phyloP scores from a whole-genome alignment of 2,797 vertebrate genomes.

The Phylloscopus collybita region DNA sequence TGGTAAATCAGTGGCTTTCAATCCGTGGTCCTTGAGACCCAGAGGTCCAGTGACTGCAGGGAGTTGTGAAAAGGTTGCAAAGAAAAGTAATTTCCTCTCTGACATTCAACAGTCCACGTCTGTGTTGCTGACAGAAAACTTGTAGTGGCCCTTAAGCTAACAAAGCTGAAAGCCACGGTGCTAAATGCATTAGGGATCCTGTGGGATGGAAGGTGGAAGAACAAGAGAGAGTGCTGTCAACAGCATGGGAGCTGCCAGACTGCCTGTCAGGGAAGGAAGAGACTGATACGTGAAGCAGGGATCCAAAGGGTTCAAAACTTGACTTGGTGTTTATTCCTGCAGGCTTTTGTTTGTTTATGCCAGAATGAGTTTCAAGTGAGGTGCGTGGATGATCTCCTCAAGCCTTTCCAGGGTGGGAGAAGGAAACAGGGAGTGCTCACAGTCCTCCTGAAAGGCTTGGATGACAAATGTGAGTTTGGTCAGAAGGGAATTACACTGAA shows the following conservation, averaged over 20 bases:
- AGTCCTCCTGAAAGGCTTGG: neutral
- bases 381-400: neutral
- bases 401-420: neutral
- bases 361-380: neutral
- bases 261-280: neutral
- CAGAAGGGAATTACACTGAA: neutral
- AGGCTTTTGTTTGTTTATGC: neutral
- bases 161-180: neutral
- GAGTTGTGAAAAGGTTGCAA: conserved; percentile 3
- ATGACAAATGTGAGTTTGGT: neutral
- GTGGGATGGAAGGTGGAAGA: neutral
- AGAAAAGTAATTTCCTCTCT: conserved; percentile 53
- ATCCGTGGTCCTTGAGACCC: neutral
- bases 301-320: neutral
- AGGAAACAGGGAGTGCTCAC: accelerated
- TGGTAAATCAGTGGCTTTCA: neutral
- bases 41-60: neutral
- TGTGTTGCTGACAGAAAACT: neutral
- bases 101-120: neutral
- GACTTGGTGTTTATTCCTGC: neutral
- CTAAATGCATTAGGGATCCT: neutral
- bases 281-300: neutral
- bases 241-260: neutral
- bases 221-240: neutral
- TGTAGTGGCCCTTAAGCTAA: conserved; percentile 32